Percentiles rank a stretch among this genome's conserved stretches.
Evolutionary conservation across 2,113 vertebrate species (phyloP).

Genomic region (Stercorarius parasiticus): DNA sequence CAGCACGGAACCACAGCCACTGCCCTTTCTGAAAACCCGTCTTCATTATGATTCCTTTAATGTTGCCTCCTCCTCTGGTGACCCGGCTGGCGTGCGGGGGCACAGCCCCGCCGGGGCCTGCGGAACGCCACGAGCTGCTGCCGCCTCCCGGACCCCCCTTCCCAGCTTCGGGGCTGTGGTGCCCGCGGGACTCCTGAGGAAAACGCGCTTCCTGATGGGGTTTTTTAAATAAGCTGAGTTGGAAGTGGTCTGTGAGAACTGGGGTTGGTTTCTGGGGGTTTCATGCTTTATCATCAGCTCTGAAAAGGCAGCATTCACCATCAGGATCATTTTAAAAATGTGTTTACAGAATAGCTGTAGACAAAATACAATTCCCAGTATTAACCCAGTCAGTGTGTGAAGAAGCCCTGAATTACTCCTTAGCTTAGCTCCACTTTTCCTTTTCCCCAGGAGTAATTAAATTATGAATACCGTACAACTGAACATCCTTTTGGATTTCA

Average conservation of each 20-base stretch:
- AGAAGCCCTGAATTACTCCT: background rate
- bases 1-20: background rate
- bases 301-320: background rate
- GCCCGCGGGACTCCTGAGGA: rapidly evolving
- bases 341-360: background rate
- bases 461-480: background rate
- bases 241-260: background rate
- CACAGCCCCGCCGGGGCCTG: background rate
- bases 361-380: background rate
- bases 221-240: background rate
- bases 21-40: background rate
- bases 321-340: background rate
- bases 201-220: rapidly evolving
- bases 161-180: rapidly evolving
- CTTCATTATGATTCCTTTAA: rapidly evolving
- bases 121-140: background rate
- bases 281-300: too few relatives aligned
- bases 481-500: background rate
- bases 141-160: too few relatives aligned
- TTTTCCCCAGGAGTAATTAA: background rate
- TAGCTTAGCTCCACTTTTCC: background rate
- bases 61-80: too few relatives aligned
- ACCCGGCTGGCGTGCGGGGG: background rate
- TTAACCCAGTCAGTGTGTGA: background rate
- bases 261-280: background rate